phyloP scores from a whole-genome alignment of 2,797 vertebrate species.

The Cuculus canorus region DNA sequence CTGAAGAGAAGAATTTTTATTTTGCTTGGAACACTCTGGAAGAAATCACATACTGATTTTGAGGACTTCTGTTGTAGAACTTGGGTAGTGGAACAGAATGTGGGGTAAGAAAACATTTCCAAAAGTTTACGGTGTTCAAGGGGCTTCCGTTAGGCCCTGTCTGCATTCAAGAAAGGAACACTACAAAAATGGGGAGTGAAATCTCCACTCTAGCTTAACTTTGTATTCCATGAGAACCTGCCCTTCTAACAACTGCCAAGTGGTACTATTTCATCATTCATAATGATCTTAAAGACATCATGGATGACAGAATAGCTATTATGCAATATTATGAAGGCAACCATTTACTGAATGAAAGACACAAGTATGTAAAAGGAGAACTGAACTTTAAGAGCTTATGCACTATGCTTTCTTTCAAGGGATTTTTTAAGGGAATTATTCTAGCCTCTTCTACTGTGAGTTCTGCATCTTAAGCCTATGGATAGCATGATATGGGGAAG shows the following conservation, averaged over 20 bases:
- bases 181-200: background rate
- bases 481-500: slow-evolving; percentile 55
- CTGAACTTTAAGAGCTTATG: slow-evolving; percentile 31
- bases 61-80: background rate
- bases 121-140: background rate
- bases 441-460: slow-evolving; percentile 62
- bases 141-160: slow-evolving; percentile 21
- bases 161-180: background rate
- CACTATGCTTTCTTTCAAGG: slow-evolving; percentile 63
- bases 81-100: background rate
- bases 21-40: slow-evolving; percentile 11
- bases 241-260: background rate
- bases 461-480: slow-evolving; percentile 60
- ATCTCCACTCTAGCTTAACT: background rate
- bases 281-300: background rate
- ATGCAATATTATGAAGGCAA: background rate
- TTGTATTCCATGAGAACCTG: background rate
- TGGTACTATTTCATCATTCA: background rate
- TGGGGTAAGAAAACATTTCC: background rate
- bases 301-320: background rate
- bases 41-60: background rate
- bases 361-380: background rate
- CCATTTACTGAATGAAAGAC: slow-evolving; percentile 3
- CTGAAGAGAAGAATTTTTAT: background rate
- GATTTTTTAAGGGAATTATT: slow-evolving; percentile 68